Evolutionary conservation across 2,888 invertebrate species (phyloP).

Genomic region (Odontocerum albicorne): DNA sequence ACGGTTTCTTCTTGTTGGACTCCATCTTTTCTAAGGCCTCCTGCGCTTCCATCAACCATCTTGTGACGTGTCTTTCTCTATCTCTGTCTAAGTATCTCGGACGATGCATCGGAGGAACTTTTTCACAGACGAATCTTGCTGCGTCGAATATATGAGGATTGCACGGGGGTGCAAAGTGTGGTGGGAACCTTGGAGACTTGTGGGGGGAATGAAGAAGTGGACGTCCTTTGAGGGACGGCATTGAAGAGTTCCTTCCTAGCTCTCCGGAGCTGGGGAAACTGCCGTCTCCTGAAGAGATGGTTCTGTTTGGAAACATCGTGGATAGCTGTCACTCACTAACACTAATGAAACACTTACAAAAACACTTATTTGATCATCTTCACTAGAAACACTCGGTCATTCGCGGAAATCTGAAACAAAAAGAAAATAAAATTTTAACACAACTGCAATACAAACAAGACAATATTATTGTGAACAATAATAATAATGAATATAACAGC

Average conservation of each 20-base stretch:
- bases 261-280: constrained; percentile 43
- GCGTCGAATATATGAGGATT: constrained; percentile 54
- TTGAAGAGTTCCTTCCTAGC: constrained; percentile 45
- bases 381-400: constrained; percentile 6
- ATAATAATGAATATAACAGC: no score
- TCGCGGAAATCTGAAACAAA: constrained; percentile 18
- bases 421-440: neutral
- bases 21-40: constrained; percentile 54
- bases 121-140: constrained; percentile 55
- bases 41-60: constrained; percentile 57
- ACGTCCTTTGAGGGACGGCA: constrained; percentile 42
- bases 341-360: neutral
- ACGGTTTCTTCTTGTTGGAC: constrained; percentile 52
- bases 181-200: constrained; percentile 41
- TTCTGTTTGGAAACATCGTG: constrained; percentile 44
- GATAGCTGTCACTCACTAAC: neutral
- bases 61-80: constrained; percentile 52
- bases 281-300: constrained; percentile 45
- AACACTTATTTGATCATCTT: constrained; percentile 7
- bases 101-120: constrained; percentile 19
- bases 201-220: constrained; percentile 21
- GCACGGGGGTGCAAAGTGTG: constrained; percentile 42
- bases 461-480: no score
- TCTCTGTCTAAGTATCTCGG: constrained; percentile 56
- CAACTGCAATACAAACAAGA: no score